Evolutionary conservation across 2,113 vertebrate genomes (phyloP).

Genomic region (Megaptera novaeangliae): DNA sequence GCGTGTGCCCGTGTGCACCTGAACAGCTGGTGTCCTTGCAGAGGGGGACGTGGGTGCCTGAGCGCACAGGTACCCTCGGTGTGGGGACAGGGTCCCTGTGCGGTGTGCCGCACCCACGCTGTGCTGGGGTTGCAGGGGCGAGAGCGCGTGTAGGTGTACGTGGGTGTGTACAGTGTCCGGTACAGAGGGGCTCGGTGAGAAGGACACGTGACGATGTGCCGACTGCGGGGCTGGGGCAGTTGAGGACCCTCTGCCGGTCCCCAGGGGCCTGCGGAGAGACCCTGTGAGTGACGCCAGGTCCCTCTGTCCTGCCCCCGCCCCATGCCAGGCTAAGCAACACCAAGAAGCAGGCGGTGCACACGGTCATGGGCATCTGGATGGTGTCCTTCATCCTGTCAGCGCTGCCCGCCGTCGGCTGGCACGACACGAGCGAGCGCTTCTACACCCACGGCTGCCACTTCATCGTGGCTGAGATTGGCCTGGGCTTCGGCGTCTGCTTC

Average conservation of each 20-base stretch:
- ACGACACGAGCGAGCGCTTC: slow-evolving; percentile 91
- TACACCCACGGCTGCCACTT: slow-evolving; percentile 92
- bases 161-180: background rate
- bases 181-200: background rate
- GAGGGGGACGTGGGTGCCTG: accelerated
- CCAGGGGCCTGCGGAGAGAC: background rate
- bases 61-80: accelerated
- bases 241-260: background rate
- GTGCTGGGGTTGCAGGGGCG: background rate
- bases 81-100: background rate
- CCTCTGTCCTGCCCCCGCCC: background rate
- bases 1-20: accelerated
- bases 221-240: background rate
- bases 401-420: slow-evolving; percentile 94
- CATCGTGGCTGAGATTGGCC: slow-evolving; percentile 93
- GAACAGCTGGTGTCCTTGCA: accelerated
- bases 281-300: background rate
- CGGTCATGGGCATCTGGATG: slow-evolving; percentile 97
- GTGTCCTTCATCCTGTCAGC: slow-evolving; percentile 94
- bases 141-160: accelerated
- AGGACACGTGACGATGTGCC: background rate
- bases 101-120: background rate
- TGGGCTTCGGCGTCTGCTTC: slow-evolving; percentile 95
- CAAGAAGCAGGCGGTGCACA: slow-evolving; percentile 94
- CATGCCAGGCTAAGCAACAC: slow-evolving; percentile 90